A percentile compares a stretch with the other conserved stretches of the same genome.
phyloP scores from a whole-genome alignment of 2,797 vertebrate species.

The Scleropages formosus region DNA sequence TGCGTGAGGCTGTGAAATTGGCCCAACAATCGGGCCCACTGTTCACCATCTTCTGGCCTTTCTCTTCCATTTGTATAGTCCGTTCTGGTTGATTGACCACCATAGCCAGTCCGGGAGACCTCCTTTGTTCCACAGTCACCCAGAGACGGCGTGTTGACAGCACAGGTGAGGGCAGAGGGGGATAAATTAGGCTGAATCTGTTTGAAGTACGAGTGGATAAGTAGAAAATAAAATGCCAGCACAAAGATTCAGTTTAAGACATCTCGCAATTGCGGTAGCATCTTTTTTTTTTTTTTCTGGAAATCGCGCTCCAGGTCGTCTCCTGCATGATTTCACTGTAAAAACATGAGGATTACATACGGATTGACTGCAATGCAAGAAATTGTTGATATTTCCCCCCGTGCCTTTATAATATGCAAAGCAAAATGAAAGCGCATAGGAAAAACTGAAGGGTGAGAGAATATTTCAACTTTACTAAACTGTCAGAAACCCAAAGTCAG shows the following conservation, averaged over 20 bases:
- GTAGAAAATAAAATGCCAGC: conserved; percentile 24
- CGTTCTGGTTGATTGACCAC: conserved; percentile 79
- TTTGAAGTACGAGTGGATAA: conserved; percentile 54
- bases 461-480: not conserved
- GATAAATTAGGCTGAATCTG: conserved; percentile 49
- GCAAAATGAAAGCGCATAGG: not conserved
- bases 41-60: conserved; percentile 70
- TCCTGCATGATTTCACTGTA: not conserved
- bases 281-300: too few species aligned
- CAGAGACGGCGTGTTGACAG: conserved; percentile 71
- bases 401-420: not conserved
- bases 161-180: conserved; percentile 73
- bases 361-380: not conserved
- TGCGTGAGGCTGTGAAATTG: conserved; percentile 73
- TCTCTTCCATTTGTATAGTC: conserved; percentile 77
- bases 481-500: not conserved
- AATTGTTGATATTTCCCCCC: conserved; percentile 34
- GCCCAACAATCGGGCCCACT: conserved; percentile 74
- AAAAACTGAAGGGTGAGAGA: not conserved
- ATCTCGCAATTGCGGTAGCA: too few species aligned
- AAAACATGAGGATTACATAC: not conserved
- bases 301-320: too few species aligned
- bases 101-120: conserved; percentile 63
- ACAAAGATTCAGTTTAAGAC: not conserved
- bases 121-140: conserved; percentile 75